Conservation (phyloP, 2,113 vertebrate species). For the Aspidoscelis tigris region DNA sequence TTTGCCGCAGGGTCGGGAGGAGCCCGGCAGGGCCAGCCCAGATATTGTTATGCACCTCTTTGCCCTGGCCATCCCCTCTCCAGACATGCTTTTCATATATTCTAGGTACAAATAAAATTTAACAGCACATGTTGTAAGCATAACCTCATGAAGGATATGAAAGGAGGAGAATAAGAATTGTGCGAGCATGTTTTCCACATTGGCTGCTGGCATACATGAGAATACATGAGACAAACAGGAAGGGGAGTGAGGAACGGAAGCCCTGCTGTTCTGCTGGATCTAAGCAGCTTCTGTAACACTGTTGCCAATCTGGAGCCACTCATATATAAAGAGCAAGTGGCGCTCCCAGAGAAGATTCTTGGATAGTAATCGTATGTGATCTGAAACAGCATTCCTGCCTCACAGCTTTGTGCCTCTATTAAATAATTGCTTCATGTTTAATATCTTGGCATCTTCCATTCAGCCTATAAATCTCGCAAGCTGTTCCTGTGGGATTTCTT, state of each 20-base stretch:
- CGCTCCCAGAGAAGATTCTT: neutral
- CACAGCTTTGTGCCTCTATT: conserved; percentile 28
- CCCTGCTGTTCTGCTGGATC: neutral
- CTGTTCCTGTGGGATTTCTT: conserved; percentile 51
- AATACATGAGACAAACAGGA: too few relatives aligned
- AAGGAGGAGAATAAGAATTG: too few relatives aligned
- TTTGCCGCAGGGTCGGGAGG: too few relatives aligned
- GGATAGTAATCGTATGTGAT: conserved; percentile 15
- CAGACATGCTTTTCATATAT: too few relatives aligned
- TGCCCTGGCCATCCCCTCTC: too few relatives aligned
- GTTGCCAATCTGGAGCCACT: neutral
- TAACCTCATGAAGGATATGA: too few relatives aligned
- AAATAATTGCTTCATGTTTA: conserved; percentile 46
- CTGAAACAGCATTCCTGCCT: neutral
- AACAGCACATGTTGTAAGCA: too few relatives aligned
- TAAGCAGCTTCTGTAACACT: neutral
- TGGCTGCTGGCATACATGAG: too few relatives aligned
- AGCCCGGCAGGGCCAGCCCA: too few relatives aligned
- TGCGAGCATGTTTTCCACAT: too few relatives aligned
- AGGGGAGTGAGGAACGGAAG: neutral
- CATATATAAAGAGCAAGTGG: neutral
- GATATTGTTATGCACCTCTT: too few relatives aligned
- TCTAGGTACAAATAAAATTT: too few relatives aligned
- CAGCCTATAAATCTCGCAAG: conserved; percentile 43
- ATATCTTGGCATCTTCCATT: conserved; percentile 24